phyloP scores from a whole-genome alignment of 2,888 invertebrate genomes.

The Notodonta dromedarius region DNA sequence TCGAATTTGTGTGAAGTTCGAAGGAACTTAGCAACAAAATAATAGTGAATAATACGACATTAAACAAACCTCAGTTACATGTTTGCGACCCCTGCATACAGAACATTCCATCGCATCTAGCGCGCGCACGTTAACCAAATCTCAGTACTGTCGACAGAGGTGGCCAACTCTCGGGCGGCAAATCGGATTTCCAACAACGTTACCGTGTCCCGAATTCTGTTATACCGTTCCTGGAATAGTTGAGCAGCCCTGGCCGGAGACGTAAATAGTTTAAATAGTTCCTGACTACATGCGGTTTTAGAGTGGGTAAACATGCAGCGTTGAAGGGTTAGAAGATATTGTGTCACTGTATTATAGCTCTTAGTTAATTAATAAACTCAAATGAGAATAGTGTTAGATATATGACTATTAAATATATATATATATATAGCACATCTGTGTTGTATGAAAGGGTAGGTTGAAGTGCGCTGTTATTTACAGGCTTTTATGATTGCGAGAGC shows the following conservation, averaged over 20 bases:
- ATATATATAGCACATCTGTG: no score
- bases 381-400: no score
- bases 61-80: neutral
- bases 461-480: no score
- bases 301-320: constrained; percentile 19
- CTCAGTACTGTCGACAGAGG: constrained; percentile 31
- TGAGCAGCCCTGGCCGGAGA: constrained; percentile 17
- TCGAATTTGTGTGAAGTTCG: no score
- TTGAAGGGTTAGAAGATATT: constrained; percentile 10
- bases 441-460: no score
- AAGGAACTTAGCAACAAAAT: no score
- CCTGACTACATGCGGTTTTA: constrained; percentile 18
- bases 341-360: constrained; percentile 8
- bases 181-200: constrained; percentile 44
- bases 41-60: no score
- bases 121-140: constrained; percentile 41
- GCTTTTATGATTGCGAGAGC: no score
- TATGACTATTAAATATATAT: no score
- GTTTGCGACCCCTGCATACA: constrained; percentile 3
- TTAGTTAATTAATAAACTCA: no score
- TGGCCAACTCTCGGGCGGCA: constrained; percentile 34
- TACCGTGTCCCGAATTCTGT: constrained; percentile 34
- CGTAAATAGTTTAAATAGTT: constrained; percentile 42
- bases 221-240: constrained; percentile 35
- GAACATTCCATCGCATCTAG: constrained; percentile 13